phyloP scores from a whole-genome alignment of 2,888 invertebrate species.

The Macrosiphum euphorbiae region DNA sequence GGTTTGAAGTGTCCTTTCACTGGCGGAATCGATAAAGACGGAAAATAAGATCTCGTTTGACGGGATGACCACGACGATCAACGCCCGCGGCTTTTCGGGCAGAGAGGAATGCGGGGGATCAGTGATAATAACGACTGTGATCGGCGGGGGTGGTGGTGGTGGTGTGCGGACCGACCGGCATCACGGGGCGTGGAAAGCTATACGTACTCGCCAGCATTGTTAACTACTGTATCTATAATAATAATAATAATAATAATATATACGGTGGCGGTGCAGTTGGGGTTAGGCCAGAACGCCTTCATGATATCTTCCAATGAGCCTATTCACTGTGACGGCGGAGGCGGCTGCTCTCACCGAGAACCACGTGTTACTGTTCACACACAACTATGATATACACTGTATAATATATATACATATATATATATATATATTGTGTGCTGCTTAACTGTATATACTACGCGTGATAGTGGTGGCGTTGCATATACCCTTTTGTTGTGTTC shows the following conservation, averaged over 20 bases:
- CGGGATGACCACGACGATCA: background rate
- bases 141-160: background rate
- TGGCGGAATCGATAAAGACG: background rate
- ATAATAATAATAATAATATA: slow-evolving; percentile 5
- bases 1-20: background rate
- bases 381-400: slow-evolving; percentile 2
- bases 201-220: background rate
- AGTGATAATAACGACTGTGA: background rate
- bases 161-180: background rate
- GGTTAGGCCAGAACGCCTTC: slow-evolving; percentile 32
- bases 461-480: background rate
- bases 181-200: background rate
- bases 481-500: slow-evolving; percentile 1
- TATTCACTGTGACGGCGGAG: background rate
- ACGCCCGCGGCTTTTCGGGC: background rate
- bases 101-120: background rate
- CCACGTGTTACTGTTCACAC: slow-evolving; percentile 55
- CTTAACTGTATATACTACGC: background rate
- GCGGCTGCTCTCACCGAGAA: background rate
- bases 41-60: slow-evolving; percentile 35
- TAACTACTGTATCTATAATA: background rate
- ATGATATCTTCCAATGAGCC: slow-evolving; percentile 38
- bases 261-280: background rate
- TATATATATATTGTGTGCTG: background rate
- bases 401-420: background rate